Base-by-base conservation (phyloP, 2,113 vertebrate genomes). In the Macquaria ambigua region DNA sequence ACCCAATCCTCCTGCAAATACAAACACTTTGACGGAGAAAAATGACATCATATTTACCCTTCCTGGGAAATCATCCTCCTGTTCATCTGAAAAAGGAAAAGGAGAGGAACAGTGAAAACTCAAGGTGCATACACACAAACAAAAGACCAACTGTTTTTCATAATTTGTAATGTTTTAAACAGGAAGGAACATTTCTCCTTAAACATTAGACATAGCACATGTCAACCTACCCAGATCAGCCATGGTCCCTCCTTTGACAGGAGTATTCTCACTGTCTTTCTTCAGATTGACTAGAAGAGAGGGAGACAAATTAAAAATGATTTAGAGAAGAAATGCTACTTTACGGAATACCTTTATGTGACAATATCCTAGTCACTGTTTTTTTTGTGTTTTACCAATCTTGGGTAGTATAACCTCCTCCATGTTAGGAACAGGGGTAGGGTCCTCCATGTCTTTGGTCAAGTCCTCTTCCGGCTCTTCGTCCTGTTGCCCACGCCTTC, bases 361-460 rank as follows among this genome's bases (percentile, higher is more conserved):
- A 28, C n/a, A 6, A n/a, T 39, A 14, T 66, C 20, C 21, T 61
- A n/a, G 3, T 56, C 11, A 23, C 1, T 14, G 6, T 70, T 9
- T 53, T 52, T 52, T 18, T 52, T 48, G 21, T 63, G 12, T 50
- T 89, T 79, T 93, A 99, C 98, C 98, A 81, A 97, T 99, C 92
- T 99, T 99, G 77, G 98, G 98, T 82, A 99, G 96, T 37, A 97
- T 92, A 70, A 99, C 97, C 92, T 99, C 98, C 87, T 99, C 98
- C 95, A 99, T 97, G 85, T 99, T 99, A 12, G 98, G 98, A 28
- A 99, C 98, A 3, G 98, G 97, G 0, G 96, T 97, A 12, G 98
- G 98, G 83, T 99, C 98, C 89, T 99, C 98, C 98, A 99, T 98
- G 85, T 99, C 98, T 95, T 99, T 99, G 37, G 98, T 99, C 62